Base-by-base conservation (phyloP, 2,797 vertebrate species). In the Mormyrus proboscirostris region DNA sequence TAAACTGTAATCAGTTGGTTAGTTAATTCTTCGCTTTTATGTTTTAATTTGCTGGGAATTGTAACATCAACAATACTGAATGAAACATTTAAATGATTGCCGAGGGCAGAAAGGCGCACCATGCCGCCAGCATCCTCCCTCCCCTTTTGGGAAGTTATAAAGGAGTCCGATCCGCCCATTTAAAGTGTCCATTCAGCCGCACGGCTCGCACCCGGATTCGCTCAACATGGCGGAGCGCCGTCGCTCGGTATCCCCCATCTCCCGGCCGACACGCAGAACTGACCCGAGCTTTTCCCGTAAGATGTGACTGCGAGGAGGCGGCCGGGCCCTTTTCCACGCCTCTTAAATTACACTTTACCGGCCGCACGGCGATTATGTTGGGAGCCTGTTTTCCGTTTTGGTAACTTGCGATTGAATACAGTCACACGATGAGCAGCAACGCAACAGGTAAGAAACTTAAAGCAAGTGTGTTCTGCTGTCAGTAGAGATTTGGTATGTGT, bases 181-280 rank as follows among this genome's bases (percentile, higher is more conserved):
- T 57, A 0, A 87, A 49, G 53, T 82, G 73, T 9, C 12, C 44
- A 2, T 14, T 47, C 47, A 41, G 85, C 49, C 3, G 90, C 90
- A 76, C 79, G 73, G 62, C 57, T 14, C 19, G 33, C 49, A 3
- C 8, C 14, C 44, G 12, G 9, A 12, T 0, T 88, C 55, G 44
- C 12, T 86, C 12, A 94, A 92, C 89, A 95, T 95, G 95, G 94
- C 93, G 94, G 93, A 93, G 69, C 44, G 33, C 65, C 12, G 89
- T 10, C 29, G 1, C 49, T 44, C 49, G 19, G 87, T 86, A 50
- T 87, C 76, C 19, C 57, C n/a, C n/a, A 25, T 62, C 57, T 25
- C n/a, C 59, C 22, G 59, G 8, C 59, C n/a, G 59, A 62, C 59
- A 62, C 22, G 59, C 59, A 22, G 22, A 62, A 25, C 38, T 47